Evolutionary conservation across 2,888 invertebrate genomes (phyloP).

Genomic region (Phalangium opilio): DNA sequence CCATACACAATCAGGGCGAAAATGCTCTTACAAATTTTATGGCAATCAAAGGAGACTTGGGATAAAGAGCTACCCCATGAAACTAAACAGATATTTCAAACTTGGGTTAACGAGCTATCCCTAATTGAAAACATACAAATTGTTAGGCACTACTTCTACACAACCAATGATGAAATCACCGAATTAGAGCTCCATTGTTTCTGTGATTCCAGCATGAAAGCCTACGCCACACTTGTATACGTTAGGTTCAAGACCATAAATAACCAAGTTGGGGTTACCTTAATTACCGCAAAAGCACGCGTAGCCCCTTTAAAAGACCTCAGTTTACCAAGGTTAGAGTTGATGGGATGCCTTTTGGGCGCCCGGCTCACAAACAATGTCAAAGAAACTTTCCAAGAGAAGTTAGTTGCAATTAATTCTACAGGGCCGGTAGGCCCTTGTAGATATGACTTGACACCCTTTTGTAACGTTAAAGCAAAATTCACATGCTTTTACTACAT

Average conservation of each 20-base stretch:
- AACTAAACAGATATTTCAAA: slow-evolving; percentile 1
- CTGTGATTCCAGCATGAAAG: too few species aligned
- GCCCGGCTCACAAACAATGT: slow-evolving; percentile 1
- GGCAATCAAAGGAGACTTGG: slow-evolving; percentile 19
- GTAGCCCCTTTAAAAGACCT: slow-evolving; percentile 20
- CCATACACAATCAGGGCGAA: slow-evolving; percentile 16
- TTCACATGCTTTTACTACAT: too few species aligned
- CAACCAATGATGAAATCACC: too few species aligned
- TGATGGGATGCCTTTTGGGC: slow-evolving; percentile 15
- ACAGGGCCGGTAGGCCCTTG: too few species aligned
- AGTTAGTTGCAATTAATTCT: not conserved
- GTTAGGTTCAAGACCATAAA: too few species aligned
- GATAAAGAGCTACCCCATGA: slow-evolving; percentile 18
- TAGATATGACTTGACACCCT: too few species aligned
- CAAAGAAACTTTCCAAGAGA: not conserved
- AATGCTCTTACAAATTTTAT: slow-evolving; percentile 21
- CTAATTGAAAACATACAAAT: slow-evolving; percentile 3
- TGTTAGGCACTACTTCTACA: not conserved
- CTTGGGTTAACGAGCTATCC: not conserved
- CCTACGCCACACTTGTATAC: too few species aligned
- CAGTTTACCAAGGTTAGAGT: slow-evolving; percentile 20
- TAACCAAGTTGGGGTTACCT: too few species aligned
- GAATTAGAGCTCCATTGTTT: too few species aligned
- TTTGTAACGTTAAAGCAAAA: too few species aligned
- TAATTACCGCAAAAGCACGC: too few species aligned